Conservation (phyloP, 2,888 invertebrate genomes). For the Oxycera nigricornis region DNA sequence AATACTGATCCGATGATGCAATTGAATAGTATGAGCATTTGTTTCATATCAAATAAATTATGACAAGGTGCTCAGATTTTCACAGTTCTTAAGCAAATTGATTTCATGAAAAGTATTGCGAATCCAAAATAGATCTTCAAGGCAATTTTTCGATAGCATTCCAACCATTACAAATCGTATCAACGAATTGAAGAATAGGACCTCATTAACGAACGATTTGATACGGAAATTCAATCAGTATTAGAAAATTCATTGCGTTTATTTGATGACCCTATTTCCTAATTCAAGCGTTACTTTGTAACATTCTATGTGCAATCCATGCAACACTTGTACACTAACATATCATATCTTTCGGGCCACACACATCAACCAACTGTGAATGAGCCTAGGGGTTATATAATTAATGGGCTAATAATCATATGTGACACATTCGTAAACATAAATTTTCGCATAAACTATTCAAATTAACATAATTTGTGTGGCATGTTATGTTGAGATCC, state of each 20-base stretch:
- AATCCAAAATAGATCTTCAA: too few species aligned
- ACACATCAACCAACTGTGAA: not conserved
- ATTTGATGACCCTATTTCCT: too few species aligned
- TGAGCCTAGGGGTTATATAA: constrained; percentile 43
- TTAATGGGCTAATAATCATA: constrained; percentile 51
- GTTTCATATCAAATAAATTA: too few species aligned
- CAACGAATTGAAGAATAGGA: not conserved
- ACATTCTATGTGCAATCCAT: not conserved
- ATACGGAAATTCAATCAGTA: not conserved
- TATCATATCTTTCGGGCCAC: not conserved
- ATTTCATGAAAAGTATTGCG: too few species aligned
- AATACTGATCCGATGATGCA: too few species aligned
- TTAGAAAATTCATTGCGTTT: not conserved
- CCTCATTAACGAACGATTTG: constrained; percentile 22
- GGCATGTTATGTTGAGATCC: constrained; percentile 23
- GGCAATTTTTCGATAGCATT: too few species aligned
- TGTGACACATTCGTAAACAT: constrained; percentile 50
- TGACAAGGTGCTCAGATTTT: too few species aligned
- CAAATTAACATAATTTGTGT: constrained; percentile 51
- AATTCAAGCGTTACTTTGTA: not conserved
- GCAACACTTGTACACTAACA: not conserved
- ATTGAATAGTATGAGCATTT: too few species aligned
- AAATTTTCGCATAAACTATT: constrained; percentile 50
- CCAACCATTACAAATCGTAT: too few species aligned
- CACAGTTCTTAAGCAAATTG: too few species aligned